These are phyloP conservation scores for Anaspis maculata DNA, from an alignment of 2,888 invertebrate genomes.

Conservation along the genomic window DNA sequence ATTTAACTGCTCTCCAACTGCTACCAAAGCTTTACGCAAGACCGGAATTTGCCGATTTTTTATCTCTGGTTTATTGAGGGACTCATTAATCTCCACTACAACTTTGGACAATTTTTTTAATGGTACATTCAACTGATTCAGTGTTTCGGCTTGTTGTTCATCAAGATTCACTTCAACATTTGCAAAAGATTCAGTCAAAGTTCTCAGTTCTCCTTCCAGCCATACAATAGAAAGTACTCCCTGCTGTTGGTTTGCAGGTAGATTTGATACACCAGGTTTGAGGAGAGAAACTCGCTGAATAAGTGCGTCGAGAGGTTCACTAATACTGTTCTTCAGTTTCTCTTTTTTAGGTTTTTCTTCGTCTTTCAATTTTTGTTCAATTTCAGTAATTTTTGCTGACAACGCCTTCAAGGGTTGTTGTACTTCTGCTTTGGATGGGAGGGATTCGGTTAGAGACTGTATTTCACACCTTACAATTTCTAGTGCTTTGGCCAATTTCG, in stretches of 20 bases:
- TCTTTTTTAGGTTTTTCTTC: no score
- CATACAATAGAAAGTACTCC: background rate
- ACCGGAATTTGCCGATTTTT: constrained; percentile 14
- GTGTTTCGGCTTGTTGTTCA: no score
- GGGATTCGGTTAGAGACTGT: no score
- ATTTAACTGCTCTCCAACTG: constrained; percentile 12
- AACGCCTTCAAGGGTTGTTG: constrained; percentile 9
- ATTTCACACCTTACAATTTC: no score
- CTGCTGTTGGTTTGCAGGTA: background rate
- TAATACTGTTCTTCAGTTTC: no score
- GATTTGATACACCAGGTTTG: background rate
- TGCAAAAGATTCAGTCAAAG: background rate
- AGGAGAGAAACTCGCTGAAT: background rate
- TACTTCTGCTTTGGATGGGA: no score
- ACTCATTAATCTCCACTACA: constrained; percentile 16
- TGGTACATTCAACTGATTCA: constrained; percentile 15
- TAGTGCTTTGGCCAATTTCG: no score
- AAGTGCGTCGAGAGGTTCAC: background rate
- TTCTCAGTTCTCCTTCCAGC: background rate
- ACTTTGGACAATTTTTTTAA: constrained; percentile 19
- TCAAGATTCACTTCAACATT: background rate
- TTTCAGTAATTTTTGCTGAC: constrained; percentile 6
- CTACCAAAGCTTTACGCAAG: constrained; percentile 12
- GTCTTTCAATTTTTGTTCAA: constrained; percentile 5
- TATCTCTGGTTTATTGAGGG: constrained; percentile 13